Evolutionary conservation across 2,888 invertebrate species (phyloP), one percentile per base, ranked within the genome.

Genomic region (Thyatira batis): DNA sequence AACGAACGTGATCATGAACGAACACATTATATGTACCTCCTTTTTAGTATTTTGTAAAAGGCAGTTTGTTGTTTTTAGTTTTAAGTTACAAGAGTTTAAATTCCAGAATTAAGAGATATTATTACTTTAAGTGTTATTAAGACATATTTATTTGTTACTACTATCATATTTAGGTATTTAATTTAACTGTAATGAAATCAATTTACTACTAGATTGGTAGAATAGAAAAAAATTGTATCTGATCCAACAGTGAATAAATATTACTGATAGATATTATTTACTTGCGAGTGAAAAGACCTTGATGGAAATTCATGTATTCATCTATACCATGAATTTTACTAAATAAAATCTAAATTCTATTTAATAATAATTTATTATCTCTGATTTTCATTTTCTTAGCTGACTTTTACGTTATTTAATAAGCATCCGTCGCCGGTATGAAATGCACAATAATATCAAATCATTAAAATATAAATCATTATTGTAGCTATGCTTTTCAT

Each of bases 41-140:
- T 73, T 65, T 76, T 74, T 69, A 83, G 74, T 78, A 80, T 79
- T 79, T 73, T 61, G 65, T 65, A 72, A 76, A 73, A 45, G 13
- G 33, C 5, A 73, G 71, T 74, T 87, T 86, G 86, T 90, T 89
- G 85, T 83, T 78, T 78, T 82, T 87, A 88, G 78, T 89, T 87
- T 59, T 87, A 84, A 80, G 82, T 80, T 79, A 76, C 67, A 81
- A 89, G 85, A 87, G 83, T 87, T 86, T 89, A 84, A 84, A 78
- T 80, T 80, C 87, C 88, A 88, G 85, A 89, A 88, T 85, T 72
- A 83, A 83, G 71, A 85, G 88, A 89, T 90, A 90, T 90, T 89
- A 89, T 82, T 89, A 85, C 66, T 69, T 82, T 72, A 80, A 81
- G 75, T 63, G 54, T 73, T 68, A 67, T 76, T 78, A 78, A 73